Evolutionary conservation across 2,113 vertebrate genomes (phyloP), one percentile per base, ranked within the genome.

Genomic region (Myocastor coypus): DNA sequence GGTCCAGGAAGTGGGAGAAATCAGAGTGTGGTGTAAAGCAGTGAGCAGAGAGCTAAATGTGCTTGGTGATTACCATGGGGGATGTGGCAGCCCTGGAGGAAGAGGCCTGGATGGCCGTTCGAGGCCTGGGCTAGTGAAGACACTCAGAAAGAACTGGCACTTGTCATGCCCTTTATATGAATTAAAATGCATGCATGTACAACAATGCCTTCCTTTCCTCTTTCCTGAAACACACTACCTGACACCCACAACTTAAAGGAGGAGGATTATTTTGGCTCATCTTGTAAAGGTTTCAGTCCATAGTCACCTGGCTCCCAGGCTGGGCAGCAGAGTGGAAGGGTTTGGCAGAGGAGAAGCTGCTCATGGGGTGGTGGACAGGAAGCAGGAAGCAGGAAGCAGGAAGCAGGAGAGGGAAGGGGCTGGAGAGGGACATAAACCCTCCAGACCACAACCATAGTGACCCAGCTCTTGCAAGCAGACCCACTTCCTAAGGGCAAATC

Each of bases 1-100:
- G 26, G 55, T 34, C 6, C 5, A 42, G 63, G 59, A 9, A 68
- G 14, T 68, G 7, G 52, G 12, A 84, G 13, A 63, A 71, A 9
- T 34, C 42, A 19, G 24, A 8, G 34, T 50, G 0, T 46, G 28
- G 37, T 1, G 1, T 17, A 5, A 0, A 7, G 8, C 75, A 66
- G n/a, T 87, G 5, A n/a, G 26, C 1, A 0, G 22, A 85, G 19
- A 66, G 40, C 2, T 61, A 40, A 88, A 83, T 24, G 52, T n/a
- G 59, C 20, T 71, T 40, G 7, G 3, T 68, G 37, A 19, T 10
- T 17, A 32, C 40, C 6, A 30, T 9, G 11, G 68, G 64, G 30
- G 22, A 12, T 5, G 24, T 1, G 32, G 40, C 24, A 50, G 71
- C 50, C 30, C 32, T 16, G 46, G 40, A 83, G 37, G 61, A 26